A percentile compares a stretch with the other conserved stretches of the same genome.
Evolutionary conservation across 2,888 invertebrate genomes (phyloP).

Genomic region (Leptinotarsa juncta): DNA sequence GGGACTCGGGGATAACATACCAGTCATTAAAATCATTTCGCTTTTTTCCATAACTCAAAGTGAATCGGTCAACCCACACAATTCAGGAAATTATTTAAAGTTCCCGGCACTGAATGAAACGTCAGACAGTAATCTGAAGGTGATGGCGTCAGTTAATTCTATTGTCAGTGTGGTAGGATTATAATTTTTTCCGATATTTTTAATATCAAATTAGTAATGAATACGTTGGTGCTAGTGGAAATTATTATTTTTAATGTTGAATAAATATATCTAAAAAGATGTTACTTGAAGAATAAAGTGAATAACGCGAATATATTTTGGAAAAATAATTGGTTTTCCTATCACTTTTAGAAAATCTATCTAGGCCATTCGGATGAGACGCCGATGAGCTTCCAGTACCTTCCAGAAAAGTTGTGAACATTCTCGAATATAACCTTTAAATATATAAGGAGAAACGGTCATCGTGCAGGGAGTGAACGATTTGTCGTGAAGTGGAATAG

Average conservation of each 20-base stretch:
- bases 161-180: conserved; percentile 40
- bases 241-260: neutral
- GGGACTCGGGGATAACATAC: no score
- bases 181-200: conserved; percentile 18
- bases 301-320: neutral
- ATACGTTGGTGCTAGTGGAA: neutral
- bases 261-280: neutral
- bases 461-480: conserved; percentile 51
- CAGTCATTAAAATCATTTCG: no score
- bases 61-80: conserved; percentile 16
- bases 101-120: conserved; percentile 32
- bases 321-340: neutral
- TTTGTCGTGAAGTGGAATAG: conserved; percentile 43
- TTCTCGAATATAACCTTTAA: conserved; percentile 59
- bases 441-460: conserved; percentile 54
- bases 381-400: conserved; percentile 55
- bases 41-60: no score
- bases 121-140: conserved; percentile 24
- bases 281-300: neutral
- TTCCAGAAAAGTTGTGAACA: conserved; percentile 56
- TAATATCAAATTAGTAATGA: neutral
- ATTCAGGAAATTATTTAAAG: conserved; percentile 40
- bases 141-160: conserved; percentile 8
- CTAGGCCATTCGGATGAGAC: conserved; percentile 40
- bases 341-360: conserved; percentile 12